A percentile compares a stretch with the other conserved stretches of the same genome.
Evolutionary conservation across 2,797 vertebrate genomes (phyloP).

Genomic region (Thripadectes ignobilis): DNA sequence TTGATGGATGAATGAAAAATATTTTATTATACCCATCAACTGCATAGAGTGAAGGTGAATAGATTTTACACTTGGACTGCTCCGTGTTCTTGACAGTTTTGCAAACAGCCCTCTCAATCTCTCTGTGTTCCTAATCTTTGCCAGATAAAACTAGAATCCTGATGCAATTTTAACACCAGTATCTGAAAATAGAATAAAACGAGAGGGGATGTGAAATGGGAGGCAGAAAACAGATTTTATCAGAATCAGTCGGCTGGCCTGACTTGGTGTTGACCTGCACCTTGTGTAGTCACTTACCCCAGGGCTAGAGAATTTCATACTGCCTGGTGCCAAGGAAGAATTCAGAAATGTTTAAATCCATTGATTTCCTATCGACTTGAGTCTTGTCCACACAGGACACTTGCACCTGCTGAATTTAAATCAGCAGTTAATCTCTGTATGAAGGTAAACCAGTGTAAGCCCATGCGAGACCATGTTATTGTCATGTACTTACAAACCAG

Average conservation of each 20-base stretch:
- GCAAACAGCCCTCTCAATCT: conserved; percentile 31
- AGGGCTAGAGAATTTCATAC: not conserved
- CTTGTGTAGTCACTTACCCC: not conserved
- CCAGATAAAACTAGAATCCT: not conserved
- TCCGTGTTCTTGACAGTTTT: not conserved
- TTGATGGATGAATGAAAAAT: conserved; percentile 29
- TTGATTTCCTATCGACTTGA: conserved; percentile 8
- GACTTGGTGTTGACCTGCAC: not conserved
- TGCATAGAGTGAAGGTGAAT: conserved; percentile 36
- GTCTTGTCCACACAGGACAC: not conserved
- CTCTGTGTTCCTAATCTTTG: not conserved
- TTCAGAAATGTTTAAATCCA: not conserved
- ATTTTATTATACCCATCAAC: conserved; percentile 22
- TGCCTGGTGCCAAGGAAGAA: not conserved
- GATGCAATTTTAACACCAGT: not conserved
- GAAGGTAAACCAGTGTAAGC: not conserved
- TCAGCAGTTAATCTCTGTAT: not conserved
- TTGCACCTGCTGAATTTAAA: conserved; percentile 31
- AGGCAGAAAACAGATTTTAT: not conserved
- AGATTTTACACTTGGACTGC: conserved; percentile 31
- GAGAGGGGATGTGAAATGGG: not conserved
- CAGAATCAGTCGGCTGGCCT: not conserved
- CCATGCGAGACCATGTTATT: not conserved
- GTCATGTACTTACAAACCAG: not conserved
- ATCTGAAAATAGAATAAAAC: not conserved